Base-by-base conservation (phyloP, 2,888 invertebrate genomes). In the Pandemis corylana region DNA sequence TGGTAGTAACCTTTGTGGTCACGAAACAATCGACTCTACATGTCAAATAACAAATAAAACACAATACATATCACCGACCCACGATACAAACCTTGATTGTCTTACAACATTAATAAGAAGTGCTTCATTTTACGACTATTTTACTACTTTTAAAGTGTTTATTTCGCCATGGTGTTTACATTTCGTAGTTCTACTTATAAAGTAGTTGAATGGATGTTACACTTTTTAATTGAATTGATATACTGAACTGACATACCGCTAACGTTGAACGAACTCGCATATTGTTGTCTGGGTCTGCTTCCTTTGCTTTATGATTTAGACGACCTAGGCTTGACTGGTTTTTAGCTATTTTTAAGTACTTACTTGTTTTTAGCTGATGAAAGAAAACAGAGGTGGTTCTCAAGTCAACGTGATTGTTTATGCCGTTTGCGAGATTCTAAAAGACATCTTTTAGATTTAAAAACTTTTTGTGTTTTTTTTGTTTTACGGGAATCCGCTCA, bases 121-220 rank as follows among this genome's bases (percentile, higher is more conserved):
- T 64, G 28, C 61, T 63, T 71, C 51, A 71, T 70, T 75, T 71
- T 75, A 75, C 66, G 75, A 75, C 28, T 67, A 59, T 75, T 75
- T 75, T 75, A 75, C 66, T 66, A 66, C 75, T 49, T 67, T 63
- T 56, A 67, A 67, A 75, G 62, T 71, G 67, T 75, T 75, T 75
- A 71, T 75, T 75, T 75, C 71, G 71, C 75, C 71, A 67, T 67
- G 62, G 62, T 44, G 61, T 51, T 75, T 62, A 67, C 53, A 71
- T 56, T 62, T 59, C 71, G 44, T 44, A 68, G 42, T 67, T 61
- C 66, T 46, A 67, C 62, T 63, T 64, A 59, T 56, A 53, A 28
- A 41, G 20, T 75, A 28, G 69, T 44, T 73, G 59, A 66, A 70
- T 75, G 46, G 46, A 51, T 69, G 41, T 61, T 51, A 41, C 36